Base-by-base conservation (phyloP, 1,140 invertebrate genomes). In the Drosophila baimaii region DNA sequence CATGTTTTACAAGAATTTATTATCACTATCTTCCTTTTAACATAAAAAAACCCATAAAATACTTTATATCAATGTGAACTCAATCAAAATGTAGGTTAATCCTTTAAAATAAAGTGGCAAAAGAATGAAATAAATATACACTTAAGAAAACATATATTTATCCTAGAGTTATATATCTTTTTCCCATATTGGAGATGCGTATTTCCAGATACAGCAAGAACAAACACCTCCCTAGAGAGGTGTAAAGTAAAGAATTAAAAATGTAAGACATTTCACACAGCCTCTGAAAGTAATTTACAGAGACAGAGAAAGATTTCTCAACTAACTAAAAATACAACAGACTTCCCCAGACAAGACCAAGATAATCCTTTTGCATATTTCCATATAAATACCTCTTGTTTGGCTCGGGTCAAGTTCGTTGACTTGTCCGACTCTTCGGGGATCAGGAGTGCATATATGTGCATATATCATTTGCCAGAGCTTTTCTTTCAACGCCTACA, bases 401-500 rank as follows among this genome's bases (percentile, higher is more conserved):
- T 54, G 51, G 17, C 49, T n/a, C 68, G 29, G 51, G 46, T 76
- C 64, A 63, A 78, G 63, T 80, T 70, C 57, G 66, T 80, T 80
- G 55, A 58, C 78, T 69, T 44, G 27, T 35, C 23, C 37, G 49
- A 37, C 41, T 52, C 78, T 55, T 47, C 3, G 13, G 46, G 44
- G 44, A 77, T 81, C 79, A 49, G 55, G 62, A 61, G 25, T 58
- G 46, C 54, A 81, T 69, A 68, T 49, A 57, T 27, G n/a, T n/a
- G n/a, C n/a, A 27, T 27, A 49, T 56, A 35, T 54, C 51, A 52
- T 62, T 78, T 77, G 39, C 29, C 39, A 71, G 35, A 49, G 52
- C 61, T 61, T 55, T 52, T 55, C 58, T 62, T 68, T 68, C 56
- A 47, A 74, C 77, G 77, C 77, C 77, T 69, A 77, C 75, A 37